These are phyloP conservation scores for Dryadula phaetusa DNA, from an alignment of 2,888 invertebrate genomes.

Conservation along the genomic window DNA sequence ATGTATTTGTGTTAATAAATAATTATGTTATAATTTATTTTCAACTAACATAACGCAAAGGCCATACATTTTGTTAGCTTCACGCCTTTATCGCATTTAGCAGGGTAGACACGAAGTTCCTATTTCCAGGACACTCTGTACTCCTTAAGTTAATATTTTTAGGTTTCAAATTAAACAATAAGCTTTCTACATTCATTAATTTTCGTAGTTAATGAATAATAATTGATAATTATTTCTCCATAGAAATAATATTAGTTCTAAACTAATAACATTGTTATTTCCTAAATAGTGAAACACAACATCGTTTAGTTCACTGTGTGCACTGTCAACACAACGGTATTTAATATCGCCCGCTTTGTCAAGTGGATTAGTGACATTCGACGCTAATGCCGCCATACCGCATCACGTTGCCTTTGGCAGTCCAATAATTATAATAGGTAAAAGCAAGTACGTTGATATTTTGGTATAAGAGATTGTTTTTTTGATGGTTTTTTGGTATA, in stretches of 20 bases:
- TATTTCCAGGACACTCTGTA: too few species aligned
- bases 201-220: neutral
- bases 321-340: constrained; percentile 13
- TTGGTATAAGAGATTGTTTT: neutral
- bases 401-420: constrained; percentile 40
- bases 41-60: too few species aligned
- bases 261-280: neutral
- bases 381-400: constrained; percentile 45
- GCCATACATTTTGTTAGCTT: too few species aligned
- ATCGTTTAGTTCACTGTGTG: constrained; percentile 6
- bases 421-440: constrained; percentile 42
- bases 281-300: constrained; percentile 11
- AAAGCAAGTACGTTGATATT: neutral
- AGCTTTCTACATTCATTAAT: neutral
- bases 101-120: too few species aligned
- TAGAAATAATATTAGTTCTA: neutral
- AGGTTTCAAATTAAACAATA: neutral
- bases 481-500: neutral
- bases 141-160: neutral
- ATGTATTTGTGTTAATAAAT: too few species aligned
- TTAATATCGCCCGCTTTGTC: constrained; percentile 30
- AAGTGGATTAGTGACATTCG: constrained; percentile 36
- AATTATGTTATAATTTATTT: too few species aligned
- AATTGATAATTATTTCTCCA: constrained; percentile 10
- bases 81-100: too few species aligned